These are phyloP conservation scores for Tursiops truncatus DNA, from an alignment of 2,113 vertebrate genomes.

Conservation along the genomic window DNA sequence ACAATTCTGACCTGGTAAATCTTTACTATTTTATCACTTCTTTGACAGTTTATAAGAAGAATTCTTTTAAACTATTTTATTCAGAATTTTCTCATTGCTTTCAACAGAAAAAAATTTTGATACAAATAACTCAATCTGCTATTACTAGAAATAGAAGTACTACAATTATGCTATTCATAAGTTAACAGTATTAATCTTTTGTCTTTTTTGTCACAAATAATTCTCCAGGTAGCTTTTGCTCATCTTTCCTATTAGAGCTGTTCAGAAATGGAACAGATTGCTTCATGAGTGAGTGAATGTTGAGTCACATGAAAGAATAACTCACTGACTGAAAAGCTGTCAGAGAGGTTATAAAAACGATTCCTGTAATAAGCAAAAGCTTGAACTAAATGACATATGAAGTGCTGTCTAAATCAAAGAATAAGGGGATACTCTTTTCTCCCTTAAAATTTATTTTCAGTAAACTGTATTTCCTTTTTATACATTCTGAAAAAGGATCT, in stretches of 20 bases:
- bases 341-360: not conserved
- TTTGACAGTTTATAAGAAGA: not conserved
- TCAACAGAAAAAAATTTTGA: not conserved
- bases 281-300: not conserved
- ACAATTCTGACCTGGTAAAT: not conserved
- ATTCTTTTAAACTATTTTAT: not conserved
- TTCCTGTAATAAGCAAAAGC: not conserved
- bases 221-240: not conserved
- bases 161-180: not conserved
- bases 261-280: not conserved
- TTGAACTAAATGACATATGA: not conserved
- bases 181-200: not conserved
- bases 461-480: not conserved
- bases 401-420: not conserved
- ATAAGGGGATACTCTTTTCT: not conserved
- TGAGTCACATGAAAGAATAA: not conserved
- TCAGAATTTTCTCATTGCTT: not conserved
- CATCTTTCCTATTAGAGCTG: not conserved
- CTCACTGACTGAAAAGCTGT: not conserved
- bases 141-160: not conserved
- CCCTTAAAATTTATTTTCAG: not conserved
- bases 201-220: not conserved
- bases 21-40: not conserved
- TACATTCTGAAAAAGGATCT: not conserved
- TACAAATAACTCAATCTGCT: not conserved